phyloP scores from a whole-genome alignment of 92 coral and sea anemone genomes.

The Paramuricea clavata region DNA sequence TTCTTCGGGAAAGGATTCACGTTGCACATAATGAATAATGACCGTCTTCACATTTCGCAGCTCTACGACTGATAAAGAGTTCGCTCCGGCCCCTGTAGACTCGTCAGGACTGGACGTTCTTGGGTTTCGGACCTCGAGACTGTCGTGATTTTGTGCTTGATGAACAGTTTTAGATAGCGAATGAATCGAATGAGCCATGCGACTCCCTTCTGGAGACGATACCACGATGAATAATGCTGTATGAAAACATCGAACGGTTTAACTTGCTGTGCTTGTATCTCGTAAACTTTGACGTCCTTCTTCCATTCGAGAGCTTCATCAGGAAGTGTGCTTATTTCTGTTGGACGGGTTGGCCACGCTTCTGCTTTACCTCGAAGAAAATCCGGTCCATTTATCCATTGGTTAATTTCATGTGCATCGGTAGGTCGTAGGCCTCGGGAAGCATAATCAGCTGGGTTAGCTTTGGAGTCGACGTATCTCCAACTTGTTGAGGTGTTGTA shows the following conservation, averaged over 20 bases:
- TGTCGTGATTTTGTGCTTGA: not conserved
- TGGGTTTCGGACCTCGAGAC: not conserved
- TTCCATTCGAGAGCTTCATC: constrained; percentile 29
- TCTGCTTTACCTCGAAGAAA: constrained; percentile 18
- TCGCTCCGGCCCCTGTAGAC: not conserved
- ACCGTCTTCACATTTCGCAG: not conserved
- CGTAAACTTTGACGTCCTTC: constrained; percentile 4
- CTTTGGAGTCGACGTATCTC: constrained; percentile 17
- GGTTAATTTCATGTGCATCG: constrained; percentile 4
- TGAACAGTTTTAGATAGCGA: not conserved
- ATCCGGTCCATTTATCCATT: constrained; percentile 30
- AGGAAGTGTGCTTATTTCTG: not conserved
- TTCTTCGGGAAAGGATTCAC: not conserved
- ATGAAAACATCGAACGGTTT: not conserved
- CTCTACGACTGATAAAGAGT: not conserved
- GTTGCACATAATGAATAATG: not conserved
- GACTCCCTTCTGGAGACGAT: not conserved
- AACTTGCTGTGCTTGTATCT: not conserved
- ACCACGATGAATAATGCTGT: constrained; percentile 15
- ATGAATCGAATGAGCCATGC: not conserved
- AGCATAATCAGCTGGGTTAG: constrained; percentile 28
- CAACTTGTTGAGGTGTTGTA: constrained; percentile 12
- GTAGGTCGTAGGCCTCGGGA: constrained; percentile 26
- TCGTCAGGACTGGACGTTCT: not conserved
- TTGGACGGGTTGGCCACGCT: not conserved